Conservation (phyloP, 2,888 invertebrate genomes). For the Scaptomyza caliginosa region DNA sequence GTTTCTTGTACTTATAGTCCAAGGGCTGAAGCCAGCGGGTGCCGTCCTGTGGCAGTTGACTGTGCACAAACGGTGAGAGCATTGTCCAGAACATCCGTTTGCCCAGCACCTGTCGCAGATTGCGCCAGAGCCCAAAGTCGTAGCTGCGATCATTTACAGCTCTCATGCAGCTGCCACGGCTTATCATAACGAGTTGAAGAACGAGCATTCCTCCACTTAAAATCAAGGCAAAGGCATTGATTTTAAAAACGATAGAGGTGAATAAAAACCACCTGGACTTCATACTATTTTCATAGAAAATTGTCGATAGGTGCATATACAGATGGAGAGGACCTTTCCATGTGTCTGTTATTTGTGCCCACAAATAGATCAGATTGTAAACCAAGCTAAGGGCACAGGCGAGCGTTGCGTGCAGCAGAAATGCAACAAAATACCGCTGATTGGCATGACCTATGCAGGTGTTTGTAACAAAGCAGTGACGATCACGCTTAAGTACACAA, state of each 20-base stretch:
- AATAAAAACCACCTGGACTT: conserved; percentile 35
- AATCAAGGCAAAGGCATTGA: conserved; percentile 87
- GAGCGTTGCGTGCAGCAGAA: conserved; percentile 89
- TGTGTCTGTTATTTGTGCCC: too few species aligned
- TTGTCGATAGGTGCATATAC: too few species aligned
- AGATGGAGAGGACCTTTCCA: too few species aligned
- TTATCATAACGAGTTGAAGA: conserved; percentile 27
- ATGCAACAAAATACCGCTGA: conserved; percentile 93
- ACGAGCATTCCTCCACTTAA: conserved; percentile 86
- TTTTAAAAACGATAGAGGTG: conserved; percentile 85
- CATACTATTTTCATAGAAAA: too few species aligned
- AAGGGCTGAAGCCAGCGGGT: conserved; percentile 85
- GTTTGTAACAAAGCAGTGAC: conserved; percentile 94
- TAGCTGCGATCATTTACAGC: conserved; percentile 86
- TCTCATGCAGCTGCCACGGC: conserved; percentile 67
- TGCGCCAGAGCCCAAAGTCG: conserved; percentile 89
- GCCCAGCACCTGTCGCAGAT: conserved; percentile 91
- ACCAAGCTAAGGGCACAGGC: conserved; percentile 88
- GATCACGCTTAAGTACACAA: conserved; percentile 93
- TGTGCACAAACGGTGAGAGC: conserved; percentile 90
- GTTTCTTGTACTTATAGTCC: conserved; percentile 28
- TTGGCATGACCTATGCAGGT: conserved; percentile 94
- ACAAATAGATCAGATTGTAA: conserved; percentile 87
- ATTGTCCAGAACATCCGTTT: conserved; percentile 90
- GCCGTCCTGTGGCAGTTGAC: conserved; percentile 91